Evolutionary conservation across 2,888 invertebrate species (phyloP).

Genomic region (Metacarcinus magister): DNA sequence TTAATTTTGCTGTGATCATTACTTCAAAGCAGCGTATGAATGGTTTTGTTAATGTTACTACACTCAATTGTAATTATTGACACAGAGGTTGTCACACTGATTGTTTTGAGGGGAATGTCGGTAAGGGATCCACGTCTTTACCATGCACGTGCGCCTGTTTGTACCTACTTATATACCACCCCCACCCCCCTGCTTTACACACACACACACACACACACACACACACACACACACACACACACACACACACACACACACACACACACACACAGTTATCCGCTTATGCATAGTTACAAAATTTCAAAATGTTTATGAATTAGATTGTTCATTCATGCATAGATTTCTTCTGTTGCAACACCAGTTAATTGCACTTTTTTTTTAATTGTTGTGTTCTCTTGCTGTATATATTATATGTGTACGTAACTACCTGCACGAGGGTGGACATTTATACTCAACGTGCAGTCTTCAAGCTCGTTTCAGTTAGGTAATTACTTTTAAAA

Average conservation of each 20-base stretch:
- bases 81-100: neutral
- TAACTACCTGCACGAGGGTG: too few species aligned
- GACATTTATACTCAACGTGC: too few species aligned
- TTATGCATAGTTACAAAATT: neutral
- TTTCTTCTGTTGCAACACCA: neutral
- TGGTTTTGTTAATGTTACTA: neutral
- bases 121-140: neutral
- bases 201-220: conserved; percentile 2
- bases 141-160: too few species aligned
- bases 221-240: conserved; percentile 2
- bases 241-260: neutral
- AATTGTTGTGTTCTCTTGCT: neutral
- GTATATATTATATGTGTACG: neutral
- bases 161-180: neutral
- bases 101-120: neutral
- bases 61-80: neutral
- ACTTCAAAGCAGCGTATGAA: neutral
- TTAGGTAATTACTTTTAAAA: too few species aligned
- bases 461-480: too few species aligned
- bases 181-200: neutral
- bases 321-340: neutral
- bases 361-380: neutral
- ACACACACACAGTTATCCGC: neutral
- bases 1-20: neutral
- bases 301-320: neutral